These are phyloP conservation scores for Pachypeltis micranthus DNA, from an alignment of 1,140 invertebrate genomes.

Conservation along the genomic window DNA sequence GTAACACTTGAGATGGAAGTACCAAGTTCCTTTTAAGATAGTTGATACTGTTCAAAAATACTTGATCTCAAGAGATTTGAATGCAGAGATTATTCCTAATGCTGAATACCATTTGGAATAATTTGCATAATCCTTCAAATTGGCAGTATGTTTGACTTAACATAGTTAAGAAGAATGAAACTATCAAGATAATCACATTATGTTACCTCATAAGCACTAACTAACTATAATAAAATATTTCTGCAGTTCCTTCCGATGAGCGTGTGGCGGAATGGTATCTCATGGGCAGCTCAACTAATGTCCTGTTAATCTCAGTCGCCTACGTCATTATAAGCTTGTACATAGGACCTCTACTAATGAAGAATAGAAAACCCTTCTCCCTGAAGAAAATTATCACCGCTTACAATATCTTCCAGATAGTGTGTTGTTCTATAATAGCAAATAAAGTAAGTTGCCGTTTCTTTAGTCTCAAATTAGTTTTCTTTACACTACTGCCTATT, in stretches of 20 bases:
- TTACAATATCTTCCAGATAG: conserved; percentile 41
- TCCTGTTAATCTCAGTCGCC: conserved; percentile 43
- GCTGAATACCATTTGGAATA: too few relatives aligned
- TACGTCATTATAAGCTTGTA: conserved; percentile 57
- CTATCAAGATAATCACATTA: too few relatives aligned
- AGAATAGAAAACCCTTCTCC: conserved; percentile 31
- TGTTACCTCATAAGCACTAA: too few relatives aligned
- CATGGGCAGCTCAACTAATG: conserved; percentile 44
- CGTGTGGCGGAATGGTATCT: conserved; percentile 48
- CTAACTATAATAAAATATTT: neutral
- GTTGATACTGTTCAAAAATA: too few relatives aligned
- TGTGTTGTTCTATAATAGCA: neutral
- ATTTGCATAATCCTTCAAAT: too few relatives aligned
- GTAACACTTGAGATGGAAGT: too few relatives aligned
- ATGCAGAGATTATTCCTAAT: too few relatives aligned
- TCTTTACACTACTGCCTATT: neutral
- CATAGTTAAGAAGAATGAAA: too few relatives aligned
- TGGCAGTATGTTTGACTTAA: too few relatives aligned
- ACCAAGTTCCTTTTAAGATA: too few relatives aligned
- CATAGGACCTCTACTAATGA: conserved; percentile 56
- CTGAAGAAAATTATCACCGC: conserved; percentile 29
- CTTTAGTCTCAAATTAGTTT: too few relatives aligned
- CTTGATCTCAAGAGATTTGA: too few relatives aligned
- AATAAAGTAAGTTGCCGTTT: neutral
- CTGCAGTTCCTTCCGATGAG: conserved; percentile 39